Percentiles rank a stretch among this genome's conserved stretches.
Evolutionary conservation across 2,113 vertebrate genomes (phyloP).

Genomic region (Cyprinus carpio): DNA sequence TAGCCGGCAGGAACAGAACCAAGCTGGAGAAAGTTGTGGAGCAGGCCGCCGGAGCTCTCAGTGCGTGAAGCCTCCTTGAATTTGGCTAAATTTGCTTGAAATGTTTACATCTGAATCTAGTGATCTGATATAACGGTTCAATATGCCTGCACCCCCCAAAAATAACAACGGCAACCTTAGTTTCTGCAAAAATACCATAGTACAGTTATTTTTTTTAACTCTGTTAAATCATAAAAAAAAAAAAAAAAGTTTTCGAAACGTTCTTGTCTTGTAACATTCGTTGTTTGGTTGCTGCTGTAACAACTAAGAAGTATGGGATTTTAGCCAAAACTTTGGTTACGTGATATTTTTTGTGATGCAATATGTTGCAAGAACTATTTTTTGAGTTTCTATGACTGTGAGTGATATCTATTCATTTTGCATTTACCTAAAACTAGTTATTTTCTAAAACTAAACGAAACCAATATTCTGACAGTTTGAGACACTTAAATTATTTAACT

Average conservation of each 20-base stretch:
- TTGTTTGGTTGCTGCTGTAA: neutral
- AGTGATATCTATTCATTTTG: neutral
- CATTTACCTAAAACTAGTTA: neutral
- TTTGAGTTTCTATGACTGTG: neutral
- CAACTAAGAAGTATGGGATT: neutral
- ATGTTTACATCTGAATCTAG: neutral
- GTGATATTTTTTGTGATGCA: neutral
- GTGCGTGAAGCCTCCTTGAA: neutral
- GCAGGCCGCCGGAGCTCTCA: conserved; percentile 76
- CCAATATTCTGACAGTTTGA: too few relatives aligned
- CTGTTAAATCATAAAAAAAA: neutral
- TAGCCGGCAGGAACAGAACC: conserved; percentile 84
- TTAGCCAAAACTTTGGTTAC: neutral
- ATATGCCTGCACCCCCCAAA: neutral
- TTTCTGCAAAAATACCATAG: too few relatives aligned
- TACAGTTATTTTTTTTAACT: neutral
- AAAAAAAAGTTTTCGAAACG: neutral
- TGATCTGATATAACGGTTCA: neutral
- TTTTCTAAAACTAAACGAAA: too few relatives aligned
- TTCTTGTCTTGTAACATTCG: neutral
- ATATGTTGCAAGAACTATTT: neutral
- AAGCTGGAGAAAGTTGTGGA: conserved; percentile 86
- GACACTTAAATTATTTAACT: too few relatives aligned
- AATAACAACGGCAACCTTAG: neutral
- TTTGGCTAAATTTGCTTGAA: too few relatives aligned